phyloP scores from a whole-genome alignment of 1,140 invertebrate species.

The roundworm (Caenorhabditis elegans) region WBcel235 BX284606.5:11670001-11670500 shows the following conservation, averaged over 20 bases:
- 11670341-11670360: background rate
- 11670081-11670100: slow-evolving; percentile 42
- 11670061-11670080: slow-evolving; percentile 40
- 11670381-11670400: slow-evolving; percentile 9
- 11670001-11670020: background rate
- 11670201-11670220: background rate
- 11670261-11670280: slow-evolving; percentile 2
- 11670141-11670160: slow-evolving; percentile 30
- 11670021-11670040: slow-evolving; percentile 17
- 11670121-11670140: slow-evolving; percentile 29
- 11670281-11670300: slow-evolving; percentile 16
- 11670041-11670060: slow-evolving; percentile 24
- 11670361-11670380: slow-evolving; percentile 5
- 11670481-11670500: slow-evolving; percentile 31
- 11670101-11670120: slow-evolving; percentile 33
- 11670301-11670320: background rate
- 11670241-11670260: slow-evolving; percentile 5
- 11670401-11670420: background rate
- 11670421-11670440: slow-evolving; percentile 3
- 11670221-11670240: background rate
- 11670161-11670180: slow-evolving; percentile 22
- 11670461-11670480: no score
- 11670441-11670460: background rate
- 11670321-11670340: no score
- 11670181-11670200: slow-evolving; percentile 26